Evolutionary conservation across 2,113 vertebrate genomes (phyloP).

Genomic region (Condylura cristata): DNA sequence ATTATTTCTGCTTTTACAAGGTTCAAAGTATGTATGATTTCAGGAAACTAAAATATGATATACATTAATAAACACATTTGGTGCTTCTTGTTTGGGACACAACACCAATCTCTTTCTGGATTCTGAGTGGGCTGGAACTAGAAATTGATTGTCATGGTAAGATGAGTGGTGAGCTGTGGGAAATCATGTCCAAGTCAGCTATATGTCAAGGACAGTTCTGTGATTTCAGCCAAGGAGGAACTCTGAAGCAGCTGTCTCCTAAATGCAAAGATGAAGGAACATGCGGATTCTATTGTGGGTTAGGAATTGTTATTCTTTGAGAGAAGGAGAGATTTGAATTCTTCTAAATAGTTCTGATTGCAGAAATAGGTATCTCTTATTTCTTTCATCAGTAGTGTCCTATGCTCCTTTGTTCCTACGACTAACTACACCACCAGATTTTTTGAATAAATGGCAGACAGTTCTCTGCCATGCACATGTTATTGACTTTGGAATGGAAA

Average conservation of each 20-base stretch:
- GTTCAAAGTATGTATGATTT: neutral
- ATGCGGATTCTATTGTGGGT: neutral
- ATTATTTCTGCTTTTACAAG: neutral
- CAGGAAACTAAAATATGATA: neutral
- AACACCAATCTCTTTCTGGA: neutral
- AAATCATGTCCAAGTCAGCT: rapidly evolving
- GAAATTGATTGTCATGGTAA: neutral
- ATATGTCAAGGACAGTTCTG: rapidly evolving
- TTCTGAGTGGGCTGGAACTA: too few species aligned
- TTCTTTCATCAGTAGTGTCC: neutral
- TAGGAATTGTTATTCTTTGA: neutral
- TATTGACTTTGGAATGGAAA: neutral
- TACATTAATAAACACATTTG: neutral
- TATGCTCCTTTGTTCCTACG: rapidly evolving
- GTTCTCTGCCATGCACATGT: neutral
- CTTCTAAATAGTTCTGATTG: neutral
- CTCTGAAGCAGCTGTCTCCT: neutral
- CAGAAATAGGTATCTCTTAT: neutral
- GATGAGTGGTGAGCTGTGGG: rapidly evolving
- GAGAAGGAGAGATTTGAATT: neutral
- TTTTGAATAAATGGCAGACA: neutral
- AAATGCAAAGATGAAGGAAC: neutral
- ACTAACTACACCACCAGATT: neutral
- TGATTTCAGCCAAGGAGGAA: neutral
- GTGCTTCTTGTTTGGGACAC: rapidly evolving